Base-by-base conservation (phyloP, 2,888 invertebrate species). In the Nipponacmea schrenckii region DNA sequence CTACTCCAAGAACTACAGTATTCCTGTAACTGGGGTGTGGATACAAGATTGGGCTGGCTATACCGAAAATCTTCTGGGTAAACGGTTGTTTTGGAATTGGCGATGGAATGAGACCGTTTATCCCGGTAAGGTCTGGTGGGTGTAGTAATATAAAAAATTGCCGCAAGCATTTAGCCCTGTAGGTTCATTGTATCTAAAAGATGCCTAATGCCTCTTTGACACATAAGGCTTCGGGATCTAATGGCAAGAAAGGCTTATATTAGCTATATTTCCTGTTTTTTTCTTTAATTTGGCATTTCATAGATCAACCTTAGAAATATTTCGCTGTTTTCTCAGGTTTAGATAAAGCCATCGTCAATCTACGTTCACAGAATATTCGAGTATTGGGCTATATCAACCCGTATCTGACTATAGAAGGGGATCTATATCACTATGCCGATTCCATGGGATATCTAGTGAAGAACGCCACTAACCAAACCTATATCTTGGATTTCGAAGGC, bases 1-100 rank as follows among this genome's bases (percentile, higher is more conserved):
- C 7, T 68, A 70, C 27, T 81, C 83, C 12, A 68, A 76, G 66
- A 68, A 71, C 10, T 69, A 78, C 39, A 75, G 78, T 3, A 75
- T 86, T 4, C 69, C 76, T 3, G 80, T 87, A 7, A 77, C 80
- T 48, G 86, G 81, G 0, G 72, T 87, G 14, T 86, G 86, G 87
- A 86, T 86, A 44, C 85, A 86, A 74, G 87, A 87, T 72, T 87
- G 87, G 87, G 79, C 82, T 1, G 87, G 87, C n/a, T 75, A 74
- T n/a, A 73, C 83, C 10, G 71, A 71, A n/a, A 85, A 85, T 7
- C 77, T 83, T 27, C 84, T 84, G 72, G 87, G 86, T 5, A 75
- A 79, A 20, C 72, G 85, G n/a, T 74, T 85, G 7, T 83, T 81
- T 75, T 87, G 86, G 85, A 80, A 86, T 77, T 87, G 87, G 86